Conservation (phyloP, 1,140 invertebrate genomes). For the Drosophila grimshawi region DNA sequence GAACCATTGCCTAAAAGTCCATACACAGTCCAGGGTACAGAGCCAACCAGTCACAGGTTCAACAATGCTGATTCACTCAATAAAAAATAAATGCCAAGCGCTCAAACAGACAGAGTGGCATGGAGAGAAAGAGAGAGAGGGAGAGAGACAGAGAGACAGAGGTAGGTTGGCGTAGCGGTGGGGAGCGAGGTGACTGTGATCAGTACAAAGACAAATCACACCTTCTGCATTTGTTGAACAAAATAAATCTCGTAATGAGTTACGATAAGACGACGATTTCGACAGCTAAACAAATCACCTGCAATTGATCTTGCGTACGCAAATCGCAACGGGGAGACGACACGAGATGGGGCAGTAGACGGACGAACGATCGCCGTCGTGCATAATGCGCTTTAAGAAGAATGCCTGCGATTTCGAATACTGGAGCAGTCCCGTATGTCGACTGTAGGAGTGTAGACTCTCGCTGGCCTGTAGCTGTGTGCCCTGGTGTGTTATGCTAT, state of each 20-base stretch:
- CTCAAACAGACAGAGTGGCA: background rate
- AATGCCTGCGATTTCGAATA: conserved; percentile 80
- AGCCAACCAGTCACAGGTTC: background rate
- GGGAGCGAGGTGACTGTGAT: conserved; percentile 40
- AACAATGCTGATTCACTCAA: conserved; percentile 72
- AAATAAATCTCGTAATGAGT: conserved; percentile 85
- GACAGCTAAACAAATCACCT: conserved; percentile 85
- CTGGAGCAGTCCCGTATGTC: conserved; percentile 56
- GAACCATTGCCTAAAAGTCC: conserved; percentile 80
- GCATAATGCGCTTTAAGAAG: conserved; percentile 67
- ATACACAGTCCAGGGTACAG: conserved; percentile 41
- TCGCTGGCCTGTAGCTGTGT: conserved; percentile 1
- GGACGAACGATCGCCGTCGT: conserved; percentile 20
- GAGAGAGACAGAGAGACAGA: background rate
- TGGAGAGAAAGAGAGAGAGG: background rate
- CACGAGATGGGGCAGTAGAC: background rate
- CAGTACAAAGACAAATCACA: conserved; percentile 85
- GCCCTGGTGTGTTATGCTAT: conserved; percentile 6
- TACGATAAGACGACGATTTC: conserved; percentile 85
- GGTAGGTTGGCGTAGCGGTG: background rate
- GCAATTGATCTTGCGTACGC: conserved; percentile 84
- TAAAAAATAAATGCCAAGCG: conserved; percentile 74
- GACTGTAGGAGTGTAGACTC: conserved; percentile 8
- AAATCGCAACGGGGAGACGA: conserved; percentile 59
- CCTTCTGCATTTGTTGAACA: conserved; percentile 84